Evolutionary conservation across 2,113 vertebrate species (phyloP).

Genomic region (Xenotilapia flavipinnis): DNA sequence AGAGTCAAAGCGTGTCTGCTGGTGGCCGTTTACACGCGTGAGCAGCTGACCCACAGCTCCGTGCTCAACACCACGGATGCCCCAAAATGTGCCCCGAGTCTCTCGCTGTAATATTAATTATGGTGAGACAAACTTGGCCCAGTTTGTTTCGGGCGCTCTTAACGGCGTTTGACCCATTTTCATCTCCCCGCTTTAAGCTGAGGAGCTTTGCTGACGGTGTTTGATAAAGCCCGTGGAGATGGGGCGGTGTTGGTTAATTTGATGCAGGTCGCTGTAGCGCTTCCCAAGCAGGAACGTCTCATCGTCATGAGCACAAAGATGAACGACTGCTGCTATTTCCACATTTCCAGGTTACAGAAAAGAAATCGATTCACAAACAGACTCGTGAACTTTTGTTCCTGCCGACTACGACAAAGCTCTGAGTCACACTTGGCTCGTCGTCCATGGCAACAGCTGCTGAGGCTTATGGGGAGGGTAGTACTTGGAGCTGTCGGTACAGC

Average conservation of each 20-base stretch:
- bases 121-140: not conserved
- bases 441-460: not conserved
- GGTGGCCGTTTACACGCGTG: not conserved
- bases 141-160: not conserved
- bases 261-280: not conserved
- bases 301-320: not conserved
- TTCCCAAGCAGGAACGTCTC: not conserved
- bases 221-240: not conserved
- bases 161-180: not conserved
- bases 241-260: not conserved
- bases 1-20: not conserved
- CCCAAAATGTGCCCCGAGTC: not conserved
- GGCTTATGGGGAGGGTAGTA: constrained; percentile 6
- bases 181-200: not conserved
- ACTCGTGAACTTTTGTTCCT: not conserved
- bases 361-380: not conserved
- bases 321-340: not conserved
- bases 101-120: not conserved
- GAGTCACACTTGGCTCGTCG: not conserved
- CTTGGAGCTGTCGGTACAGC: not conserved
- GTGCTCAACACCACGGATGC: not conserved
- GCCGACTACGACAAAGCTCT: not conserved
- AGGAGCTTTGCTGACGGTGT: not conserved
- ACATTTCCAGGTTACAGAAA: not conserved
- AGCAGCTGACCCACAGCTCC: not conserved